phyloP scores from a whole-genome alignment of 2,797 vertebrate species.

The Bradypodion ventrale region DNA sequence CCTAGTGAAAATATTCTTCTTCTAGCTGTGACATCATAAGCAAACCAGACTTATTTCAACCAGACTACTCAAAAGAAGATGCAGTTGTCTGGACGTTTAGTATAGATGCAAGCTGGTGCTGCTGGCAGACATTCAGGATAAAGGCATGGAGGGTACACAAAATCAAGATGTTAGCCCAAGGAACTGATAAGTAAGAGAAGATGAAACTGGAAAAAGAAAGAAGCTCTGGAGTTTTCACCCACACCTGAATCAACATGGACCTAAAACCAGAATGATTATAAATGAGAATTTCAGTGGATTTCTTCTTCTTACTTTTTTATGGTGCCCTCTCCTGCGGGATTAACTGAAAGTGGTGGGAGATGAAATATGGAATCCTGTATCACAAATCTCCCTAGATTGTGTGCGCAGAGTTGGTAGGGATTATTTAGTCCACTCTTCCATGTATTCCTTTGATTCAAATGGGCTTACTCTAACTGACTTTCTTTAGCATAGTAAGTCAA shows the following conservation, averaged over 20 bases:
- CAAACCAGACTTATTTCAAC: not conserved
- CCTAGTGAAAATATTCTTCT: not conserved
- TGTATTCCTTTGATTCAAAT: too few relatives aligned
- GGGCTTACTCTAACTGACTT: too few relatives aligned
- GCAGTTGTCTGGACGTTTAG: not conserved
- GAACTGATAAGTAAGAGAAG: not conserved
- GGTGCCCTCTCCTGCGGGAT: not conserved
- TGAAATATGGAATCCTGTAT: too few relatives aligned
- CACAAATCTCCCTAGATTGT: too few relatives aligned
- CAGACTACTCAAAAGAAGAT: not conserved
- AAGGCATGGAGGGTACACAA: not conserved
- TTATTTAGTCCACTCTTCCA: too few relatives aligned
- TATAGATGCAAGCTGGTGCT: not conserved
- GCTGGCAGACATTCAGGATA: not conserved
- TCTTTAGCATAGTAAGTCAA: too few relatives aligned
- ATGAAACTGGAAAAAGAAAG: not conserved
- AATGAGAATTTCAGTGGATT: not conserved
- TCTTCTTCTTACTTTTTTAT: not conserved
- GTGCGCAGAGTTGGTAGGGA: too few relatives aligned
- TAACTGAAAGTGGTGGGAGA: not conserved
- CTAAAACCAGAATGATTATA: not conserved
- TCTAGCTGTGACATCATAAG: not conserved
- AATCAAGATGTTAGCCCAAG: not conserved
- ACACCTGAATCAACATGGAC: not conserved
- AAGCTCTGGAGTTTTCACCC: not conserved